Conservation (phyloP, 2,113 vertebrate species). For the Ptychochromis oligacanthus region DNA sequence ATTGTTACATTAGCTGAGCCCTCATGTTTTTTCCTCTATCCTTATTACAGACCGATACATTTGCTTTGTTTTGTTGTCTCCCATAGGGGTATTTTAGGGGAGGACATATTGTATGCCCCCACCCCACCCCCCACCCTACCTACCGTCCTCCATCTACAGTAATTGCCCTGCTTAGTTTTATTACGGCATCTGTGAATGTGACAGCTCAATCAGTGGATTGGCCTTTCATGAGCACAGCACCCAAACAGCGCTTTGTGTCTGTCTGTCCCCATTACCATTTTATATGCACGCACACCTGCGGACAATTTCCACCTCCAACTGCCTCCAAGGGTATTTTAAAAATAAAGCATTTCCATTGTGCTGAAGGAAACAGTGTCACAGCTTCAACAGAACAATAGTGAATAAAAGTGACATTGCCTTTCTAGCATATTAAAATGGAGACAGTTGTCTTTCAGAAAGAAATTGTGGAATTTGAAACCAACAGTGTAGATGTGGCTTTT, state of each 20-base stretch:
- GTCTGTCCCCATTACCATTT: slow-evolving; percentile 66
- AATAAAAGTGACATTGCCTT: slow-evolving; percentile 24
- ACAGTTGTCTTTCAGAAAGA: neutral
- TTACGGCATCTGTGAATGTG: slow-evolving; percentile 71
- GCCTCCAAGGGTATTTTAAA: slow-evolving; percentile 65
- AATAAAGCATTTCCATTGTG: slow-evolving; percentile 36
- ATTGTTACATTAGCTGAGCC: slow-evolving; percentile 30
- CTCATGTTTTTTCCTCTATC: neutral
- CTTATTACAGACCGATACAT: slow-evolving; percentile 65
- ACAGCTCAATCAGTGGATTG: slow-evolving; percentile 72
- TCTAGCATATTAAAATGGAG: slow-evolving; percentile 38
- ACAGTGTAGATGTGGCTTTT: neutral
- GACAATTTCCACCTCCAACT: slow-evolving; percentile 69
- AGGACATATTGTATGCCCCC: slow-evolving; percentile 42
- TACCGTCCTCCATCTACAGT: slow-evolving; percentile 62
- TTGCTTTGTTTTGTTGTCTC: slow-evolving; percentile 67
- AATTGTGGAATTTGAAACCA: neutral
- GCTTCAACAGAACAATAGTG: slow-evolving; percentile 26
- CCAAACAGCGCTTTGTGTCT: slow-evolving; percentile 69
- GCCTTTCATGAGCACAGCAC: slow-evolving; percentile 65
- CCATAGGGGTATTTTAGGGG: slow-evolving; percentile 48
- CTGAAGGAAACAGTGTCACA: slow-evolving; percentile 4
- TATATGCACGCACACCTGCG: slow-evolving; percentile 71
- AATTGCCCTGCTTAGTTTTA: slow-evolving; percentile 79
- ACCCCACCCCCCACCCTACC: neutral